phyloP scores from a whole-genome alignment of 2,888 invertebrate genomes.

The Chelonus formosanus region DNA sequence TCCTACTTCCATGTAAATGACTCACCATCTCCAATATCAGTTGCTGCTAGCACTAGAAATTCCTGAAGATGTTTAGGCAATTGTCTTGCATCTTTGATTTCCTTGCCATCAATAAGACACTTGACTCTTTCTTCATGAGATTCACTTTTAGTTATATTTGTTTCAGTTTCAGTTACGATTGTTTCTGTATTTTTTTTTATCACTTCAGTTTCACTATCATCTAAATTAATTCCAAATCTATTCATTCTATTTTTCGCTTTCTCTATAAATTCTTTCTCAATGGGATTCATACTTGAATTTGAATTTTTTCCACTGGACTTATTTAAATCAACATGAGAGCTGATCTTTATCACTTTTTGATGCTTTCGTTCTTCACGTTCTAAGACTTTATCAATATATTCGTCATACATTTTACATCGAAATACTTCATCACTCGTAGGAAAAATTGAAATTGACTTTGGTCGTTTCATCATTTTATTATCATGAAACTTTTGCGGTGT shows the following conservation, averaged over 20 bases:
- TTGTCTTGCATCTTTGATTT: conserved; percentile 71
- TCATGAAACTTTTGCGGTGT: conserved; percentile 35
- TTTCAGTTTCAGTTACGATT: conserved; percentile 62
- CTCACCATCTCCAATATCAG: conserved; percentile 66
- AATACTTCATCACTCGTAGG: conserved; percentile 75
- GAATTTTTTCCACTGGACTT: conserved; percentile 1
- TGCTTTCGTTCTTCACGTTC: conserved; percentile 81
- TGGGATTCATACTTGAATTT: conserved; percentile 61
- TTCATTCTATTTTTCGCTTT: conserved; percentile 78
- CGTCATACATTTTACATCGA: conserved; percentile 84
- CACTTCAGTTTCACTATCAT: conserved; percentile 65
- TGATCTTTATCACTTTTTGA: conserved; percentile 82
- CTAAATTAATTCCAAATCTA: conserved; percentile 74
- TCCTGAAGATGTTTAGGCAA: conserved; percentile 83
- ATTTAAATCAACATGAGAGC: conserved; percentile 64
- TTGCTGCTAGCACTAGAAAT: conserved; percentile 73
- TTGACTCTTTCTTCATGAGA: conserved; percentile 63
- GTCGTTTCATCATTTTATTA: conserved; percentile 26
- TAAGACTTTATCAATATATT: conserved; percentile 81
- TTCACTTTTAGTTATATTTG: conserved; percentile 31
- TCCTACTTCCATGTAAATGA: conserved; percentile 48
- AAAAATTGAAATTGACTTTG: conserved; percentile 40
- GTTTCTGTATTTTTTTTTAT: conserved; percentile 19
- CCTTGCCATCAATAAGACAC: conserved; percentile 73
- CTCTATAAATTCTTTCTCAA: conserved; percentile 81